Percentiles rank a stretch among this genome's conserved stretches.
phyloP scores from a whole-genome alignment of 1,140 invertebrate species.

The Nephila pilipes region DNA sequence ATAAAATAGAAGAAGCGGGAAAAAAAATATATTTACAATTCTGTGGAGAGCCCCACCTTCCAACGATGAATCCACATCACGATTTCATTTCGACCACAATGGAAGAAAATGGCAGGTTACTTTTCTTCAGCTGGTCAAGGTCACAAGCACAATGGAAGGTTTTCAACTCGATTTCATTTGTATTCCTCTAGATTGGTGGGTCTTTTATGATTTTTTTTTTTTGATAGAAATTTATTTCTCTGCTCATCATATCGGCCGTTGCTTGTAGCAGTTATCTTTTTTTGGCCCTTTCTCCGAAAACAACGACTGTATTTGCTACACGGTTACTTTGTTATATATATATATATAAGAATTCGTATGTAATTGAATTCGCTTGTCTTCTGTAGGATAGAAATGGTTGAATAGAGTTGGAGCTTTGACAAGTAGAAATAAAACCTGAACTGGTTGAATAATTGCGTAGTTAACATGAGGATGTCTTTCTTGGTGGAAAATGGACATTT shows the following conservation, averaged over 20 bases:
- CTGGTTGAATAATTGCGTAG: too few species aligned
- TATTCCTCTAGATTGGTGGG: not conserved
- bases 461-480: too few species aligned
- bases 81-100: conserved; percentile 15
- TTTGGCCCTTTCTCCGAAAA: not conserved
- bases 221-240: not conserved
- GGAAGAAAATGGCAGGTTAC: not conserved
- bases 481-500: too few species aligned
- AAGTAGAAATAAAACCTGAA: too few species aligned
- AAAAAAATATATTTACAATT: not conserved
- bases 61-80: not conserved
- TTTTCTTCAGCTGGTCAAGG: not conserved
- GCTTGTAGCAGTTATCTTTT: not conserved
- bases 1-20: not conserved
- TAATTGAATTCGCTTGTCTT: not conserved
- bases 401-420: too few species aligned
- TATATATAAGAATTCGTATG: not conserved
- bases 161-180: not conserved
- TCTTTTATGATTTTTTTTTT: not conserved
- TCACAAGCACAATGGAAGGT: not conserved
- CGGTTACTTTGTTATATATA: not conserved
- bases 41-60: not conserved
- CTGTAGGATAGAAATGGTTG: too few species aligned
- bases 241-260: not conserved
- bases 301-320: not conserved